phyloP scores from a whole-genome alignment of 2,797 vertebrate genomes.

The Eurystomus glaucurus region DNA sequence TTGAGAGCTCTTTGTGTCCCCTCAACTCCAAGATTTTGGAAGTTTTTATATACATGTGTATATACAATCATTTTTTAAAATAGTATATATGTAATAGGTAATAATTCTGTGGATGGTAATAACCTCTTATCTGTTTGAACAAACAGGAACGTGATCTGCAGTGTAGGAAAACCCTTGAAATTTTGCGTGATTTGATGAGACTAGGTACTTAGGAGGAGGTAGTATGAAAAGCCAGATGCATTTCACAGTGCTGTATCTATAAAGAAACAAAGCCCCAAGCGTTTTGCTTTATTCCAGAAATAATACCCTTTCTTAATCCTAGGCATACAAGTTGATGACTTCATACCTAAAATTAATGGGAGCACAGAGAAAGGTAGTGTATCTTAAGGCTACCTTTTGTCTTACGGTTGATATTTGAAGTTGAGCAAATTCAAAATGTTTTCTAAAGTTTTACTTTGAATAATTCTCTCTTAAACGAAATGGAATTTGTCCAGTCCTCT shows the following conservation, averaged over 20 bases:
- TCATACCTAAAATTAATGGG: constrained; percentile 91
- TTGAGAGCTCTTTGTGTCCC: not conserved
- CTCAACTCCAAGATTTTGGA: not conserved
- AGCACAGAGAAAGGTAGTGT: constrained; percentile 89
- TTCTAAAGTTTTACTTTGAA: not conserved
- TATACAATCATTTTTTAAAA: not conserved
- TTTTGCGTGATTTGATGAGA: not conserved
- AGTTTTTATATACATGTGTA: not conserved
- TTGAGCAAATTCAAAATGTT: constrained; percentile 18
- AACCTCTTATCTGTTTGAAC: not conserved
- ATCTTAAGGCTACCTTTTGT: constrained; percentile 76
- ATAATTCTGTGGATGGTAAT: not conserved
- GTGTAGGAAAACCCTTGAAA: not conserved
- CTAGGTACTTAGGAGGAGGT: not conserved
- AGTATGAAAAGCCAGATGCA: not conserved
- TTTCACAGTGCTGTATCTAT: constrained; percentile 23
- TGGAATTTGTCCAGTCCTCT: not conserved
- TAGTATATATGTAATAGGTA: not conserved
- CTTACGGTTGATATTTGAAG: constrained; percentile 35
- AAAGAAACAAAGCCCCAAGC: constrained; percentile 20
- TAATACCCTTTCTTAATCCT: constrained; percentile 87
- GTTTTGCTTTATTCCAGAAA: constrained; percentile 75
- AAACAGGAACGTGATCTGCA: not conserved
- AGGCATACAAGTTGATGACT: constrained; percentile 90
- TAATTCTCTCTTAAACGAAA: not conserved